Evolutionary conservation across 2,888 invertebrate genomes (phyloP), one percentile per base, ranked within the genome.

Genomic region (Amphipyra berbera): DNA sequence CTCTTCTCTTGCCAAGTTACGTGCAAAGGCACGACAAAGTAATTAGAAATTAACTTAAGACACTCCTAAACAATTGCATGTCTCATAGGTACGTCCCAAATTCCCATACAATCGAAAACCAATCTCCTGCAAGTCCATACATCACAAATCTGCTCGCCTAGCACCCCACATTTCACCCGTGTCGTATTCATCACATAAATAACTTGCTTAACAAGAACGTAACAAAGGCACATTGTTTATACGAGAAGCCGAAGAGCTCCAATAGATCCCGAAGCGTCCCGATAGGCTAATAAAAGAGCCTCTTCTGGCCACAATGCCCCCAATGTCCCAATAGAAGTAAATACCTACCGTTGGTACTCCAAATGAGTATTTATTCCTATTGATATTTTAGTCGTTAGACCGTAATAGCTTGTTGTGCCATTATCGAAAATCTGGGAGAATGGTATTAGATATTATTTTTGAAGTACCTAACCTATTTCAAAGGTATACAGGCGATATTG

Each of bases 261-360:
- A 62, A 68, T 55, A 61, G 40, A 59, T 61, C 50, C 67, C 76
- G 70, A 86, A 81, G 78, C 82, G 79, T 73, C 87, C 83, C 88
- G 52, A 72, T 77, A 79, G 85, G 58, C 82, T 77, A 82, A 86
- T 88, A 86, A 87, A 84, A 81, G 78, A 81, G 82, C 78, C 84
- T 82, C 81, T 83, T 82, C 76, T 73, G 71, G 69, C 71, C 73
- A 59, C 76, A 73, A 74, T 65, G 68, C 73, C 47, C 38, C 73
- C 45, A 38, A 55, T 48, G 44, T 57, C 65, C 55, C 64, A 58
- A 65, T 77, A 79, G 64, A 68, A 66, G 72, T 71, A 75, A 76
- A 78, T 76, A 68, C 67, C 70, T 64, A 54, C 69, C 55, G 49
- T 67, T 69, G 61, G 68, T 54, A 45, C 45, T 52, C 37, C 35